Evolutionary conservation across 2,888 invertebrate genomes (phyloP).

Genomic region (Drosophila meridiana): DNA sequence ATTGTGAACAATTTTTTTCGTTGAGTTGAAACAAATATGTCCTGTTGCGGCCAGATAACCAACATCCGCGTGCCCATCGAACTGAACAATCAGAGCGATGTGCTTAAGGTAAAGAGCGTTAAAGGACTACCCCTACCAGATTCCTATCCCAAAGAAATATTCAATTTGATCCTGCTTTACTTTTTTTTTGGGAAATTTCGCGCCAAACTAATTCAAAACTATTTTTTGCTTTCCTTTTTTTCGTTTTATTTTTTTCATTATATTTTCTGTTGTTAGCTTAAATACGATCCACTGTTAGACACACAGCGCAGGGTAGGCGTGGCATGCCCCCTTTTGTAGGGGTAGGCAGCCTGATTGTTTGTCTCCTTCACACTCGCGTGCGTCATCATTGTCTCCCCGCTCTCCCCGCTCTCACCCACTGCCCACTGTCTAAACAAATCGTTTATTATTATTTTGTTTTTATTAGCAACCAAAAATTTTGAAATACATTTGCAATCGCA

Average conservation of each 20-base stretch:
- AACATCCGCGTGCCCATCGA: conserved; percentile 92
- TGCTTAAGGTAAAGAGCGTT: conserved; percentile 89
- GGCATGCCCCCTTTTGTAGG: conserved; percentile 63
- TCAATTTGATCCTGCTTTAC: conserved; percentile 44
- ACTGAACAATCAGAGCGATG: conserved; percentile 90
- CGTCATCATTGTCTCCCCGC: conserved; percentile 51
- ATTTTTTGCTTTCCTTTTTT: conserved; percentile 40
- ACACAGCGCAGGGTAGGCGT: conserved; percentile 83
- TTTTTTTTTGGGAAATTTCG: conserved; percentile 12
- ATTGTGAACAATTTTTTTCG: conserved; percentile 11
- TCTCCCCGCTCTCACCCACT: too few relatives aligned
- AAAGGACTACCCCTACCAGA: background rate
- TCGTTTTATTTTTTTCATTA: conserved; percentile 33
- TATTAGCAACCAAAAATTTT: conserved; percentile 38
- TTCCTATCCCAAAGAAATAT: background rate
- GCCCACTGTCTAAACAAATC: conserved; percentile 52
- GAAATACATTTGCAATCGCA: conserved; percentile 54
- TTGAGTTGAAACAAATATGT: conserved; percentile 84
- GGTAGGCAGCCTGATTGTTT: conserved; percentile 45
- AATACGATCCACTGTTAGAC: conserved; percentile 81
- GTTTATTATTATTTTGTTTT: conserved; percentile 30
- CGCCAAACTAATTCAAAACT: conserved; percentile 57
- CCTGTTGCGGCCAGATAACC: conserved; percentile 90
- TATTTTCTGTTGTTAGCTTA: conserved; percentile 68
- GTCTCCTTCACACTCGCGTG: conserved; percentile 29